phyloP scores from a whole-genome alignment of 2,113 vertebrate species.

The Scophthalmus maximus region DNA sequence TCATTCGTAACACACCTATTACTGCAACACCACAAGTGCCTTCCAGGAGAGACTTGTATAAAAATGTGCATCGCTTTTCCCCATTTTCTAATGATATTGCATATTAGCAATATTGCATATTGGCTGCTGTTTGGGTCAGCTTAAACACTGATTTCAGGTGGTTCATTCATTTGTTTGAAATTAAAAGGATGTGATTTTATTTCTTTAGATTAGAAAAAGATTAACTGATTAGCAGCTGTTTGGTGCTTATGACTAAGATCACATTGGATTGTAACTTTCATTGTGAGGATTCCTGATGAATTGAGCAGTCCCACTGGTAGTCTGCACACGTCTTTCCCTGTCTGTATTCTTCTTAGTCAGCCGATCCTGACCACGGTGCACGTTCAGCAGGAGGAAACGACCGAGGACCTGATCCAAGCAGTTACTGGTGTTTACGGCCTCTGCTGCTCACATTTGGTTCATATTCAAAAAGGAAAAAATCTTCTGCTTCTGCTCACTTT shows the following conservation, averaged over 20 bases:
- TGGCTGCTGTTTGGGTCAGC: no score
- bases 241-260: no score
- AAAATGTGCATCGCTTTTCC: not conserved
- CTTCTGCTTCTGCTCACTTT: conserved; percentile 27
- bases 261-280: not conserved
- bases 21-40: not conserved
- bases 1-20: no score
- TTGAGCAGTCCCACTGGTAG: not conserved
- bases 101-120: no score
- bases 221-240: no score
- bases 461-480: conserved; percentile 51
- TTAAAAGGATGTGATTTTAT: no score
- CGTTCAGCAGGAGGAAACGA: conserved; percentile 42
- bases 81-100: no score
- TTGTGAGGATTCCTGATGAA: no score
- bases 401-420: conserved; percentile 51
- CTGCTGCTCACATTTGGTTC: conserved; percentile 69
- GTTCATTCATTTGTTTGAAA: no score
- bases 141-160: no score
- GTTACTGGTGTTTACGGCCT: conserved; percentile 68
- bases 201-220: no score
- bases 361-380: conserved; percentile 36
- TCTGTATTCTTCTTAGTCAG: not conserved
- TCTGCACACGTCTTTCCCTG: not conserved
- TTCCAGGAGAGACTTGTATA: not conserved